These are phyloP conservation scores for Saxidomus purpurata DNA, from an alignment of 1,140 invertebrate species.

Conservation along the genomic window DNA sequence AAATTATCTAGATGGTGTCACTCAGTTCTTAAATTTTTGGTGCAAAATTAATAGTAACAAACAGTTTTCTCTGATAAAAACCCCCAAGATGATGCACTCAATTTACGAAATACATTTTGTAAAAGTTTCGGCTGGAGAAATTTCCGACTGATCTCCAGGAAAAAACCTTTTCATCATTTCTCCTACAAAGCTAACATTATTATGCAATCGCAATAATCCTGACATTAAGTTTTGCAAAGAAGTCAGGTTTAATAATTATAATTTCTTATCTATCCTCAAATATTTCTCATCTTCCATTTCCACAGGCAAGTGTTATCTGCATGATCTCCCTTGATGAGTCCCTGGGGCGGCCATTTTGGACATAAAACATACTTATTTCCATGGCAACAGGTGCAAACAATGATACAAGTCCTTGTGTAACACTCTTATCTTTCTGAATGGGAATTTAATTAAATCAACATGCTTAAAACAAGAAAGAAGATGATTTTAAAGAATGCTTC, in stretches of 20 bases:
- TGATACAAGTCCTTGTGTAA: constrained; percentile 7
- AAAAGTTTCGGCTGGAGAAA: not conserved
- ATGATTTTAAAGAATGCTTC: constrained; percentile 17
- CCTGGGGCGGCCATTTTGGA: constrained; percentile 35
- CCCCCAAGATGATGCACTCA: not conserved
- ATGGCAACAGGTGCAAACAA: constrained; percentile 49
- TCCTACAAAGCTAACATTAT: constrained; percentile 17
- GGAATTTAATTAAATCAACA: constrained; percentile 44
- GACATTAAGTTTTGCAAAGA: constrained; percentile 21
- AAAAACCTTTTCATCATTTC: not conserved
- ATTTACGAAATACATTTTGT: constrained; percentile 16
- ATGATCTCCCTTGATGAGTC: constrained; percentile 50
- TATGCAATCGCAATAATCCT: not conserved
- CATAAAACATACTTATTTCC: constrained; percentile 26
- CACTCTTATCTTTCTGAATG: constrained; percentile 18
- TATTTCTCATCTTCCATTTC: constrained; percentile 36
- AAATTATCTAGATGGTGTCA: not conserved
- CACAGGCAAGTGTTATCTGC: constrained; percentile 6
- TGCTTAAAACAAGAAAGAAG: constrained; percentile 25
- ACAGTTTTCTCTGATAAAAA: constrained; percentile 16
- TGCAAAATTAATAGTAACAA: not conserved
- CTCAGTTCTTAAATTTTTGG: not conserved
- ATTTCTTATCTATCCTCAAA: constrained; percentile 19
- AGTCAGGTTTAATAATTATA: constrained; percentile 36
- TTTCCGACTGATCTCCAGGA: not conserved